phyloP scores from a whole-genome alignment of 2,113 vertebrate species.

The Typhlomys cinereus region DNA sequence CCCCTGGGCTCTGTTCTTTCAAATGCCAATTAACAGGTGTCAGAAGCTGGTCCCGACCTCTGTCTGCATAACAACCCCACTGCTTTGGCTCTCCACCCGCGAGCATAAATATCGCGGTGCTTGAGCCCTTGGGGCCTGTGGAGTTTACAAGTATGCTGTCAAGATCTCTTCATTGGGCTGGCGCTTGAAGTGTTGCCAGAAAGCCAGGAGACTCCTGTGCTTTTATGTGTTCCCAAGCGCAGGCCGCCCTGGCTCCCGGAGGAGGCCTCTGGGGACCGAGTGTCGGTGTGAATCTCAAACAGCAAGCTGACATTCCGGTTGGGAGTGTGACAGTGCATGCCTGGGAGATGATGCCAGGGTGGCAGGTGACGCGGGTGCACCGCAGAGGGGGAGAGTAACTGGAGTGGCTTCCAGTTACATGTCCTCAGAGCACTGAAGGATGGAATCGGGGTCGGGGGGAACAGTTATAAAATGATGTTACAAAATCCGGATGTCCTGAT shows the following conservation, averaged over 20 bases:
- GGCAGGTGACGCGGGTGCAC: slow-evolving; percentile 89
- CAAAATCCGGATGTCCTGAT: slow-evolving; percentile 88
- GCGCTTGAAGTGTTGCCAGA: slow-evolving; percentile 90
- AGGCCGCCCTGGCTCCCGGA: slow-evolving; percentile 82
- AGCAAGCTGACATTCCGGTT: slow-evolving; percentile 86
- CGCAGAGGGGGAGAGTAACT: slow-evolving; percentile 82
- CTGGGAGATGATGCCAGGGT: slow-evolving; percentile 86
- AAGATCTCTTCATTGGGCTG: slow-evolving; percentile 85
- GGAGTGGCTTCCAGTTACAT: slow-evolving; percentile 86
- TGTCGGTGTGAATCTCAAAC: slow-evolving; percentile 88
- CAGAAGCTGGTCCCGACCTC: slow-evolving; percentile 81
- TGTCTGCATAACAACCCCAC: slow-evolving; percentile 84
- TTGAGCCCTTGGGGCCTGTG: slow-evolving; percentile 87
- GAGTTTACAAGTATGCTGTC: slow-evolving; percentile 90
- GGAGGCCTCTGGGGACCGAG: slow-evolving; percentile 84
- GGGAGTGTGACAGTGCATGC: slow-evolving; percentile 87
- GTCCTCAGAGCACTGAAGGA: slow-evolving; percentile 89
- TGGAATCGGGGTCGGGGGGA: slow-evolving; percentile 85
- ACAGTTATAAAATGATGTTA: slow-evolving; percentile 86
- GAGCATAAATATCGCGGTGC: slow-evolving; percentile 87
- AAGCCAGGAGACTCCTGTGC: slow-evolving; percentile 84
- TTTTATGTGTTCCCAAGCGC: slow-evolving; percentile 89
- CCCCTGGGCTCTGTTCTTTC: slow-evolving; percentile 76
- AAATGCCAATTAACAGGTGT: slow-evolving; percentile 89
- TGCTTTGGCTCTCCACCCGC: slow-evolving; percentile 82